Evolutionary conservation across 2,888 invertebrate species (phyloP).

Genomic region (Lycaena phlaeas): DNA sequence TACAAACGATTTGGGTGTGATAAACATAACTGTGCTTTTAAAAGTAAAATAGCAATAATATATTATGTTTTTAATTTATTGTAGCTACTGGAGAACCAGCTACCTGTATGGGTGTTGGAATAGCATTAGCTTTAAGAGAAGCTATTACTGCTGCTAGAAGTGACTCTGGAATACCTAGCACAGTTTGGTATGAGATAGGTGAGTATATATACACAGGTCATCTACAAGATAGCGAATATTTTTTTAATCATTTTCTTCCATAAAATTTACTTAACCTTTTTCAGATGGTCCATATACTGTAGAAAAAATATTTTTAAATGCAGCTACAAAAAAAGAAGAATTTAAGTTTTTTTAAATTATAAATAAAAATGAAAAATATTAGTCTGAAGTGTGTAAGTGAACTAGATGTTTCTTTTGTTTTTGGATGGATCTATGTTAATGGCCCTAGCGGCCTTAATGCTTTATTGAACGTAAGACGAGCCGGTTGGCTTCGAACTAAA

Average conservation of each 20-base stretch:
- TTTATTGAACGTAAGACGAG: no score
- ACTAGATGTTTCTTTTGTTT: no score
- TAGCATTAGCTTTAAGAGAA: conserved; percentile 75
- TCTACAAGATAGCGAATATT: background rate
- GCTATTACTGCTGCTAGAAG: conserved; percentile 75
- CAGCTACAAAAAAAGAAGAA: conserved; percentile 20
- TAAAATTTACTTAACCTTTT: conserved; percentile 11
- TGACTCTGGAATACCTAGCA: conserved; percentile 66
- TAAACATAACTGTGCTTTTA: background rate
- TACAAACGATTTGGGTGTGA: background rate
- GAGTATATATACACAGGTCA: conserved; percentile 25
- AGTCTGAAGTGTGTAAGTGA: no score
- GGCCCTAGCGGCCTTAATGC: no score
- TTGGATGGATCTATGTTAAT: no score
- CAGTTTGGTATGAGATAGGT: conserved; percentile 75
- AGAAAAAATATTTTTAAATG: conserved; percentile 33
- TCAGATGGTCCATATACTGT: conserved; percentile 66
- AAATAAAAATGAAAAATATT: no score
- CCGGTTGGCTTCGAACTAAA: no score
- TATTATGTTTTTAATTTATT: conserved; percentile 19
- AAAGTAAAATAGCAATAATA: no score
- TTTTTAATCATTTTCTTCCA: background rate
- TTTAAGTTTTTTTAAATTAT: conserved; percentile 22
- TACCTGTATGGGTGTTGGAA: conserved; percentile 47
- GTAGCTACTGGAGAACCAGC: conserved; percentile 69